These are phyloP conservation scores for Epirrita christyi DNA, from an alignment of 2,888 invertebrate genomes.

Conservation along the genomic window DNA sequence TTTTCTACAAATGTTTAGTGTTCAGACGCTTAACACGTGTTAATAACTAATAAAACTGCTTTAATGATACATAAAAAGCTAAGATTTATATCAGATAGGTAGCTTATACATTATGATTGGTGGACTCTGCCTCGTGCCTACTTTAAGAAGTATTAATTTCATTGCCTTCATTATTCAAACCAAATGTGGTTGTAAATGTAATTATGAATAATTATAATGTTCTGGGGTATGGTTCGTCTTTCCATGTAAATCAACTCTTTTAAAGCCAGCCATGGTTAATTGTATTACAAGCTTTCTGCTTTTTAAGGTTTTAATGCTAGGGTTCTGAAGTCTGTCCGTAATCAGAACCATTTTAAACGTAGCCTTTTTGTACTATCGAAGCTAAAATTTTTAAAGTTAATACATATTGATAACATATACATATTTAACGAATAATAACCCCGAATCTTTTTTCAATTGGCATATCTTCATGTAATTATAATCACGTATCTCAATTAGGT, in stretches of 20 bases:
- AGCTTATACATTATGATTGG: constrained; percentile 73
- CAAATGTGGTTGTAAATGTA: constrained; percentile 36
- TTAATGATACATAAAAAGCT: constrained; percentile 84
- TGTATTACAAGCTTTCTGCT: background rate
- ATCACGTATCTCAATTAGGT: too few relatives aligned
- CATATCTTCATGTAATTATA: too few relatives aligned
- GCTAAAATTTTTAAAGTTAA: too few relatives aligned
- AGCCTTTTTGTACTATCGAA: too few relatives aligned
- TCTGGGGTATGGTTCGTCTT: constrained; percentile 17
- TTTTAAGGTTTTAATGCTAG: too few relatives aligned
- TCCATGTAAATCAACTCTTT: constrained; percentile 3
- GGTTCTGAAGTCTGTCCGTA: too few relatives aligned
- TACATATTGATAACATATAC: too few relatives aligned
- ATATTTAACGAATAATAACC: too few relatives aligned
- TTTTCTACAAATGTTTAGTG: constrained; percentile 81
- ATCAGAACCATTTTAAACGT: too few relatives aligned
- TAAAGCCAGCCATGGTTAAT: background rate
- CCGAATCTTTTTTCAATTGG: too few relatives aligned
- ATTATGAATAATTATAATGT: constrained; percentile 31
- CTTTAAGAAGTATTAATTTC: constrained; percentile 54
- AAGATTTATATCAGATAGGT: constrained; percentile 80
- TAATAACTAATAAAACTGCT: constrained; percentile 82
- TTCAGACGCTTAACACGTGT: constrained; percentile 79
- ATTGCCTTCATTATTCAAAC: constrained; percentile 53
- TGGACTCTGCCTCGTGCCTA: constrained; percentile 63